A percentile compares a stretch with the other conserved stretches of the same genome.
These are phyloP conservation scores for Creontiades dilutus DNA, from an alignment of 2,888 invertebrate species.

Conservation along the genomic window DNA sequence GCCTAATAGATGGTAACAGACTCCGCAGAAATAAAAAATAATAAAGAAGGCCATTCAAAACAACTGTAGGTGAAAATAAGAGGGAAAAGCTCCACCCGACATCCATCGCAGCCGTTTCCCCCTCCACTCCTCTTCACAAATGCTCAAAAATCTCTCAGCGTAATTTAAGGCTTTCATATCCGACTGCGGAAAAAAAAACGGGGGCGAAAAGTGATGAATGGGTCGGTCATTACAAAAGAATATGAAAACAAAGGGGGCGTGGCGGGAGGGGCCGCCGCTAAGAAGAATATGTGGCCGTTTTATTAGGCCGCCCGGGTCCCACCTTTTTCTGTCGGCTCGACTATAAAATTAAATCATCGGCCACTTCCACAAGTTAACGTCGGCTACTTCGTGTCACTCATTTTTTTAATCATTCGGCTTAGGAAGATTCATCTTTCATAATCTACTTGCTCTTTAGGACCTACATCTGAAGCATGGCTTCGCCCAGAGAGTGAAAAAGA, in stretches of 20 bases:
- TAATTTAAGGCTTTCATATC: conserved; percentile 39
- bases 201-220: conserved; percentile 27
- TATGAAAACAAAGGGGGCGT: conserved; percentile 26
- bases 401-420: too few species aligned
- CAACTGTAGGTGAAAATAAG: background rate
- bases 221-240: conserved; percentile 27
- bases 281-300: conserved; percentile 23
- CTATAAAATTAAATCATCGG: background rate
- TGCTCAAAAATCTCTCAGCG: conserved; percentile 39
- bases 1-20: background rate
- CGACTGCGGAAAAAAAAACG: conserved; percentile 11
- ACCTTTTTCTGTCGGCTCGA: conserved; percentile 21
- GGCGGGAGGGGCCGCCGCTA: background rate
- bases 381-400: background rate
- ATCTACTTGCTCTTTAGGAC: too few species aligned
- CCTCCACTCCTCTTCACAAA: background rate
- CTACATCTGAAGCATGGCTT: too few species aligned
- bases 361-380: background rate
- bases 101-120: conserved; percentile 21
- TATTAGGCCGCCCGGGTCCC: conserved; percentile 17
- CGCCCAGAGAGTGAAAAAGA: too few species aligned
- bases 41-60: conserved; percentile 23
- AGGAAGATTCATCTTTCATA: too few species aligned
- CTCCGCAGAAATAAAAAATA: background rate
- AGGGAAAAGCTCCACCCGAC: background rate